These are phyloP conservation scores for Rhombomys opimus DNA, from an alignment of 2,113 vertebrate genomes.

Conservation along the genomic window DNA sequence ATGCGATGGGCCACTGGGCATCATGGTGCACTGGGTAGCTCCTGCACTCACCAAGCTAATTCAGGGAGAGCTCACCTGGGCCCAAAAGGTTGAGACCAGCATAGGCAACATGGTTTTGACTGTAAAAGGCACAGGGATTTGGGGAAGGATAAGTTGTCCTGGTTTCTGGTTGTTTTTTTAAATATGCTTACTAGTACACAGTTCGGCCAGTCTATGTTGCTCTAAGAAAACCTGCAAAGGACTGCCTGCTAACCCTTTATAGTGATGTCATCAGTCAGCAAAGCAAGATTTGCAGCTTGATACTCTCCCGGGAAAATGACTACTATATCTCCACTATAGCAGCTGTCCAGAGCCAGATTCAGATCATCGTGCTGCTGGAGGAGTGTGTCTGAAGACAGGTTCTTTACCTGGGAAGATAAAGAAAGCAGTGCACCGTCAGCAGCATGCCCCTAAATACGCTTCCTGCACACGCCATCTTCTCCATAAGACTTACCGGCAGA, in stretches of 20 bases:
- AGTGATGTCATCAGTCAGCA: constrained; percentile 83
- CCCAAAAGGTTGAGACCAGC: background rate
- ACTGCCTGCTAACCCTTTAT: constrained; percentile 77
- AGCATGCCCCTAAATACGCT: background rate
- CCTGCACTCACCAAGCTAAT: background rate
- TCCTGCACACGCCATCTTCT: background rate
- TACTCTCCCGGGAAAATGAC: constrained; percentile 84
- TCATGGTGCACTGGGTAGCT: background rate
- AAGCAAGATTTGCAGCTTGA: constrained; percentile 79
- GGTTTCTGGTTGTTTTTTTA: constrained; percentile 37
- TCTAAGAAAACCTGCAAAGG: constrained; percentile 41
- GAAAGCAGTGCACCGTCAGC: background rate
- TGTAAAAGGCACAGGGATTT: constrained; percentile 20
- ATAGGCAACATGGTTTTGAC: background rate
- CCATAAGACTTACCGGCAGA: background rate
- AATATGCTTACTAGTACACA: background rate
- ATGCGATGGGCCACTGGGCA: background rate
- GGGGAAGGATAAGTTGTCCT: background rate
- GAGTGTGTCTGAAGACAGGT: constrained; percentile 77
- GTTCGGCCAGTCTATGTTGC: background rate
- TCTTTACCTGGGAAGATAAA: constrained; percentile 73
- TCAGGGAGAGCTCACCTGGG: background rate
- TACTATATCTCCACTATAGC: constrained; percentile 80
- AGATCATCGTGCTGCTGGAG: constrained; percentile 80
- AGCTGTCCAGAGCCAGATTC: constrained; percentile 80